A percentile compares a stretch with the other conserved stretches of the same genome.
phyloP scores from a whole-genome alignment of 2,113 vertebrate species.

The Theristicus caerulescens region DNA sequence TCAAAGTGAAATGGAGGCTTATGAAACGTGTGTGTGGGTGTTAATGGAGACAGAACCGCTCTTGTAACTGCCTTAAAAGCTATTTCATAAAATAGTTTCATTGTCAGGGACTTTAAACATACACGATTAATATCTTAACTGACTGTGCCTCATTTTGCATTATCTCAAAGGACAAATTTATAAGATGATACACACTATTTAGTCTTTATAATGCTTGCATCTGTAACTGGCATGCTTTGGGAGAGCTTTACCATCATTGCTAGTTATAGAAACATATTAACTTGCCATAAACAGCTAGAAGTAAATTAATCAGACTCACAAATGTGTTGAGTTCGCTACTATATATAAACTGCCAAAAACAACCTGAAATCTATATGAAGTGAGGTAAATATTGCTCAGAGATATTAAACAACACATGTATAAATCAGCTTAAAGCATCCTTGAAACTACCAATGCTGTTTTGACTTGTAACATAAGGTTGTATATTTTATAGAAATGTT shows the following conservation, averaged over 20 bases:
- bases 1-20: conserved; percentile 46
- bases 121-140: conserved; percentile 44
- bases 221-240: background rate
- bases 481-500: background rate
- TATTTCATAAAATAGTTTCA: conserved; percentile 54
- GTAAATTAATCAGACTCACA: conserved; percentile 24
- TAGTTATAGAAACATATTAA: conserved; percentile 6
- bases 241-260: background rate
- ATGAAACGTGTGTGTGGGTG: conserved; percentile 5
- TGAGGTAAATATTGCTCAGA: background rate
- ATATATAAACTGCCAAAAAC: background rate
- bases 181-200: background rate
- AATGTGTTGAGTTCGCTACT: background rate
- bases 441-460: background rate
- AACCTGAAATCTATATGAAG: conserved; percentile 15
- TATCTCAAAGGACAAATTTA: conserved; percentile 25
- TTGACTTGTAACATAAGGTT: background rate
- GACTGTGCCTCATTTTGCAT: conserved; percentile 29
- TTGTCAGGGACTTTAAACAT: conserved; percentile 29
- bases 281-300: conserved; percentile 2
- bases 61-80: conserved; percentile 36
- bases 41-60: conserved; percentile 41
- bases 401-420: background rate
- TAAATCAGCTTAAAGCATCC: background rate
- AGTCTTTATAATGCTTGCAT: conserved; percentile 5